Percentiles rank a stretch among this genome's conserved stretches.
Conservation (phyloP, 1,140 invertebrate genomes). For the Meloidogyne floridensis region DNA sequence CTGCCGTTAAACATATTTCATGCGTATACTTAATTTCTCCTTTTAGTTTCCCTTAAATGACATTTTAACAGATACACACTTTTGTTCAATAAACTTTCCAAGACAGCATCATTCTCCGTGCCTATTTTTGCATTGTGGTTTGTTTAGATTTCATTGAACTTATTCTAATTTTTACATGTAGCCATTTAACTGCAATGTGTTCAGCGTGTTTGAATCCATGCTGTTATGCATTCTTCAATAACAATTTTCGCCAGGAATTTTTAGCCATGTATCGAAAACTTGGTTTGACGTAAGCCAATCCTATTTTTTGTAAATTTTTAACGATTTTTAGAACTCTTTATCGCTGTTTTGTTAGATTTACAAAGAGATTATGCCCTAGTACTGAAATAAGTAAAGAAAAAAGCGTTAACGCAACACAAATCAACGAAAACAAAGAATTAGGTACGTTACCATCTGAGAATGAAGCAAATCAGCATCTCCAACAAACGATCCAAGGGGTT, state of each 20-base stretch:
- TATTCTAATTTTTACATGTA: too few relatives aligned
- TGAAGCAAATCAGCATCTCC: too few relatives aligned
- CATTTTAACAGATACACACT: too few relatives aligned
- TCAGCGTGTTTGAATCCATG: constrained; percentile 63
- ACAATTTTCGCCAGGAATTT: constrained; percentile 62
- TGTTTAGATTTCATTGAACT: too few relatives aligned
- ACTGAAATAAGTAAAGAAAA: neutral
- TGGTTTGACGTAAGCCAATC: constrained; percentile 45
- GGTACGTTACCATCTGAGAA: too few relatives aligned
- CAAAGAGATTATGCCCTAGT: constrained; percentile 2
- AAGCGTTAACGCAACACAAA: too few relatives aligned
- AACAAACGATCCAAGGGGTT: too few relatives aligned
- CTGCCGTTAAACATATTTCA: constrained; percentile 71
- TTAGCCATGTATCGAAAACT: constrained; percentile 53
- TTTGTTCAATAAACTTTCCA: constrained; percentile 65
- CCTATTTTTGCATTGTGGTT: constrained; percentile 69
- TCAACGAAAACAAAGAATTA: too few relatives aligned
- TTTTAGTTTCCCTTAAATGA: too few relatives aligned
- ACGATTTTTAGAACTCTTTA: constrained; percentile 29
- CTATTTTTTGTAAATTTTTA: neutral
- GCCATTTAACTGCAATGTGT: constrained; percentile 61
- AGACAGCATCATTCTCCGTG: constrained; percentile 52
- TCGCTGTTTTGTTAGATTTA: constrained; percentile 12
- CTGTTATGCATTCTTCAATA: constrained; percentile 64
- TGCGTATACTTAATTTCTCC: neutral